Evolutionary conservation across 2,888 invertebrate species (phyloP).

Genomic region (Leucania comma): DNA sequence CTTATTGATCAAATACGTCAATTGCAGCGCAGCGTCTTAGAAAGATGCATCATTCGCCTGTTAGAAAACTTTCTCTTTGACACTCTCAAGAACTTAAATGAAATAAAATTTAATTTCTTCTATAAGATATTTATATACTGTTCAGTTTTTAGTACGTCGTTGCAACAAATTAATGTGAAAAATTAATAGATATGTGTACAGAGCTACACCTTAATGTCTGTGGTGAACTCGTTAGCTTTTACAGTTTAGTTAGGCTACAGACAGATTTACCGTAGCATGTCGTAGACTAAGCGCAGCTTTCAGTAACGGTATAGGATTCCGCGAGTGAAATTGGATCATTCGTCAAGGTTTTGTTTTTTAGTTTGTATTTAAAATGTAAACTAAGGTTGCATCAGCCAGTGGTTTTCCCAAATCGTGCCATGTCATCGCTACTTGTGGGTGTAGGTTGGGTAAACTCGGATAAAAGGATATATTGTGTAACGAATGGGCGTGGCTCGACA

Average conservation of each 20-base stretch:
- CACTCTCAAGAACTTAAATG: slow-evolving; percentile 25
- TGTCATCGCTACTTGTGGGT: slow-evolving; percentile 39
- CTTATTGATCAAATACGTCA: slow-evolving; percentile 40
- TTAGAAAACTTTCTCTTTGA: slow-evolving; percentile 50
- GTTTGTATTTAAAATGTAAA: slow-evolving; percentile 39
- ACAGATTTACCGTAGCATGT: slow-evolving; percentile 63
- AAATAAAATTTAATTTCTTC: slow-evolving; percentile 31
- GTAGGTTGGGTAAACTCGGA: slow-evolving; percentile 48
- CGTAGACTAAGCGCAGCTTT: slow-evolving; percentile 59
- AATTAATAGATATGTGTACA: slow-evolving; percentile 14
- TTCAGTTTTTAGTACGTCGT: slow-evolving; percentile 10
- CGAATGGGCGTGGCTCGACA: slow-evolving; percentile 49
- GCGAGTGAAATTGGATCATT: slow-evolving; percentile 58
- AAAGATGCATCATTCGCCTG: slow-evolving; percentile 39
- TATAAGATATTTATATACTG: slow-evolving; percentile 4
- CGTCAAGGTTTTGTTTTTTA: slow-evolving; percentile 58
- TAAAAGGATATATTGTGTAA: slow-evolving; percentile 54
- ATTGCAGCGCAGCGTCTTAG: slow-evolving; percentile 36
- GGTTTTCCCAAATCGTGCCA: slow-evolving; percentile 34
- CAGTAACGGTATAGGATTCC: slow-evolving; percentile 64
- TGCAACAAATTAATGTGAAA: slow-evolving; percentile 6
- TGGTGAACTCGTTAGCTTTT: slow-evolving; percentile 54
- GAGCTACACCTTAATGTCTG: slow-evolving; percentile 26
- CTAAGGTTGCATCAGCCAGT: slow-evolving; percentile 37
- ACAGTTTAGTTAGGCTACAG: slow-evolving; percentile 54